Evolutionary conservation across 2,797 vertebrate species (phyloP), one percentile per base, ranked within the genome.

Genomic region (Sitta carolinensis): DNA sequence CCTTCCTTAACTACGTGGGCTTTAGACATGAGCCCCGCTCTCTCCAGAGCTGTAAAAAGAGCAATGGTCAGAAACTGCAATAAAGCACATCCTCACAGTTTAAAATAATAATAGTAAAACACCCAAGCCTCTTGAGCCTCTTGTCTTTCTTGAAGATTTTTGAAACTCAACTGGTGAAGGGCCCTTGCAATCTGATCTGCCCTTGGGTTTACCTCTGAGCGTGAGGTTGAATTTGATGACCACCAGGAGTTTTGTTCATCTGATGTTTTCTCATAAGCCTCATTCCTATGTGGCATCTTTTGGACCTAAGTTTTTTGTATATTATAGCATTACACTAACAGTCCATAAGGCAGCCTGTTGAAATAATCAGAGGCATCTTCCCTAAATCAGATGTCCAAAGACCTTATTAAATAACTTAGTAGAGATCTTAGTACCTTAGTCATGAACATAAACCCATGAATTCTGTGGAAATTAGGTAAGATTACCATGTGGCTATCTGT

Each of bases 391-490:
- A 38, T 55, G 6, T 52, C 69, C 36, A 14, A 66, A 79, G 20
- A 57, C 10, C 3, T 67, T n/a, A 30, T 1, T 80, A 50, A 63
- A 52, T 25, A 42, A 42, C 16, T 30, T 34, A 7, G 1, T 52
- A 9, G 76, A 68, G 43, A 30, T 21, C 8, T 52, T 30, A 30
- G 7, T 77, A 52, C 52, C 16, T 57, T 34, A 50, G 38, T 45
- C 0, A 1, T 51, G 63, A 69, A 15, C 5, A 20, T 42, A 70
- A 87, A 54, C 0, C 22, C 8, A 6, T 63, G 15, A 38, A 42
- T 82, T 87, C n/a, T 38, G 13, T 67, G 55, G 18, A 59, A 78
- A 51, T 73, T 0, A 38, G 55, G 11, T 22, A 12, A 45, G 12
- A 18, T 51, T 88, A 48, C 51, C 22, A 9, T 57, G 26, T 67